These are phyloP conservation scores for Ariopsis seemanni DNA, from an alignment of 2,113 vertebrate species.

Conservation along the genomic window DNA sequence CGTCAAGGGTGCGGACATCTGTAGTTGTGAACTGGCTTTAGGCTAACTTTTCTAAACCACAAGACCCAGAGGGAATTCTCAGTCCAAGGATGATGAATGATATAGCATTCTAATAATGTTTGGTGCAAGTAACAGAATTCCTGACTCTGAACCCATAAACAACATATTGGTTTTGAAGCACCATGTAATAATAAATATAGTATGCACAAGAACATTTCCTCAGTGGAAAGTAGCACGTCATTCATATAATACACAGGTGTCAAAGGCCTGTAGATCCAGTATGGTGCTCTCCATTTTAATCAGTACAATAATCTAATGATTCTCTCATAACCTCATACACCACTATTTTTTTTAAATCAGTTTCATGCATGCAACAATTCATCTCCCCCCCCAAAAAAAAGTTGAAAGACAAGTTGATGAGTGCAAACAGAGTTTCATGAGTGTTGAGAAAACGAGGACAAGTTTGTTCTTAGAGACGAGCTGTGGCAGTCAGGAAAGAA, in stretches of 20 bases:
- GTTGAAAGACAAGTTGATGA: not conserved
- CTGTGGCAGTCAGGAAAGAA: not conserved
- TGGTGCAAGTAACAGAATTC: constrained; percentile 43
- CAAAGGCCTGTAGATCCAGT: not conserved
- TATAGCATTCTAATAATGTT: constrained; percentile 27
- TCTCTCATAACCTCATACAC: not conserved
- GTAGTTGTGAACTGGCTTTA: constrained; percentile 7
- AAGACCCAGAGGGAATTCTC: constrained; percentile 25
- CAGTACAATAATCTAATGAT: not conserved
- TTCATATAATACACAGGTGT: not conserved
- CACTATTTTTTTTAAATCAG: not conserved
- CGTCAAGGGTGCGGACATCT: constrained; percentile 6
- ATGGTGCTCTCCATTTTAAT: not conserved
- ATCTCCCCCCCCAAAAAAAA: not conserved
- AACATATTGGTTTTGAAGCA: constrained; percentile 29
- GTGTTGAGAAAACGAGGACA: not conserved
- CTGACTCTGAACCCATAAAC: constrained; percentile 54
- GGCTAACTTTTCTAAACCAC: constrained; percentile 10
- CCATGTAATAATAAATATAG: constrained; percentile 55
- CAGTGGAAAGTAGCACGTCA: not conserved
- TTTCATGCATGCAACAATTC: not conserved
- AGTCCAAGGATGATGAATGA: constrained; percentile 13
- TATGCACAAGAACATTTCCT: not conserved
- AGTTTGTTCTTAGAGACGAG: not conserved
- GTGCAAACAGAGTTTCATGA: not conserved